phyloP scores from a whole-genome alignment of 2,888 invertebrate species.

The Drosophila limbata region DNA sequence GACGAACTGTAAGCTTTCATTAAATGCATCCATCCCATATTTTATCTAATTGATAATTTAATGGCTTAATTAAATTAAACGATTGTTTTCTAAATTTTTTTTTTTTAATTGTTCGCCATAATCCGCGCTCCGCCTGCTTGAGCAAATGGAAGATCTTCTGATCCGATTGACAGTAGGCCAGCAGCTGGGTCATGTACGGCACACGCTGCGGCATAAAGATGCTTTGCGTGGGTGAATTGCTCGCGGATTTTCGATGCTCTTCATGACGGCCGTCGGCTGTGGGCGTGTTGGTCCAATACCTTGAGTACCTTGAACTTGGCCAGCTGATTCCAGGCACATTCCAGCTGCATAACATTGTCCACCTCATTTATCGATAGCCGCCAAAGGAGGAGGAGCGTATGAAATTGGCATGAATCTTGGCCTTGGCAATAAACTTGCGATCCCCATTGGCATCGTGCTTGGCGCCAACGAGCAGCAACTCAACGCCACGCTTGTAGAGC shows the following conservation, averaged over 20 bases:
- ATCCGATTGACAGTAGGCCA: constrained; percentile 84
- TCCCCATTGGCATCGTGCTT: constrained; percentile 84
- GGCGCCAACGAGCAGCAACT: constrained; percentile 81
- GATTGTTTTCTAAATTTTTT: too few relatives aligned
- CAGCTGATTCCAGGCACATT: constrained; percentile 84
- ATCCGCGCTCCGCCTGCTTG: constrained; percentile 84
- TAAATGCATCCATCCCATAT: too few relatives aligned
- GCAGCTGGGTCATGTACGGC: constrained; percentile 84
- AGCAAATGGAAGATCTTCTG: constrained; percentile 84
- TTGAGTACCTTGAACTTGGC: constrained; percentile 84
- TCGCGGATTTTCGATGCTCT: constrained; percentile 85
- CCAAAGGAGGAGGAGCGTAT: constrained; percentile 44
- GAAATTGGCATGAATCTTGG: constrained; percentile 84
- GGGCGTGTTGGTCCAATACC: constrained; percentile 77
- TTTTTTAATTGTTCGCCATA: too few relatives aligned
- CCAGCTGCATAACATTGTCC: constrained; percentile 73
- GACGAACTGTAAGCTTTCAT: too few relatives aligned
- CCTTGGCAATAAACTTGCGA: constrained; percentile 84
- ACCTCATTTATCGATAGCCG: constrained; percentile 80
- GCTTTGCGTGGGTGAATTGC: constrained; percentile 82
- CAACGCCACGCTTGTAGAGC: constrained; percentile 84
- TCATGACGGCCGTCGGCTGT: constrained; percentile 83
- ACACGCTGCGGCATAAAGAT: constrained; percentile 84
- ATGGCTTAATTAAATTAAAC: too few relatives aligned
- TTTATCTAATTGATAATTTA: too few relatives aligned